Base-by-base conservation (phyloP, 2,113 vertebrate species). In the Saimiri boliviensis region DNA sequence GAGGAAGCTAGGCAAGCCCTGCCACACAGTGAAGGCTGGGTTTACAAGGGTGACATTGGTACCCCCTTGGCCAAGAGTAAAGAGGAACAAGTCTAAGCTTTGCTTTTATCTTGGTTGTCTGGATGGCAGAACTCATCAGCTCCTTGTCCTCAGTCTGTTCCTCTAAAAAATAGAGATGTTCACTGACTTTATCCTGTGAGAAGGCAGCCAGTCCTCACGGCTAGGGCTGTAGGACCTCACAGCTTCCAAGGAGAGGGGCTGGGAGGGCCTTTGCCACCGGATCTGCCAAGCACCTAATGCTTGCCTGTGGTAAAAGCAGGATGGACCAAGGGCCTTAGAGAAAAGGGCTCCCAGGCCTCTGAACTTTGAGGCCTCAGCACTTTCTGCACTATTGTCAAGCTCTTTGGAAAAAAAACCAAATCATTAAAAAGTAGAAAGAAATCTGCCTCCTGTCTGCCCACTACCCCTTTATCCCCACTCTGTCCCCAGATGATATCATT, bases 331-430 rank as follows among this genome's bases (percentile, higher is more conserved):
- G 47, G 25, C 79, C 63, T 79, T 25, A 19, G 60, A 49, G 54
- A 56, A 89, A 81, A 40, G 14, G 47, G 9, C 30, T 32, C 30
- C 40, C n/a, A 68, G 83, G 77, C 58, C 79, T 91, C 52, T 3
- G 2, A 79, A 63, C 23, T 23, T 49, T 11, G 73, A 85, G 35
- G 40, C 45, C 85, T 63, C 86, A 80, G 68, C 77, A 82, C 32
- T 70, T 82, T 86, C 68, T 80, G 3, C 0, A 47, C 8, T 0
- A 0, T 74, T 5, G 54, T 71, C 58, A 91, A 89, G 96, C 95
- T 96, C 94, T 95, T 96, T 86, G 30, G 54, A 77, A 86, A 96
- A 96, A 66, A 95, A 85, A 95, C 82, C 79, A 89, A 83, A 81
- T 49, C 77, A 52, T 77, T n/a, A 74, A 25, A 6, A 45, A 68